Evolutionary conservation across 2,113 vertebrate species (phyloP).

Genomic region (Datnioides undecimradiatus): DNA sequence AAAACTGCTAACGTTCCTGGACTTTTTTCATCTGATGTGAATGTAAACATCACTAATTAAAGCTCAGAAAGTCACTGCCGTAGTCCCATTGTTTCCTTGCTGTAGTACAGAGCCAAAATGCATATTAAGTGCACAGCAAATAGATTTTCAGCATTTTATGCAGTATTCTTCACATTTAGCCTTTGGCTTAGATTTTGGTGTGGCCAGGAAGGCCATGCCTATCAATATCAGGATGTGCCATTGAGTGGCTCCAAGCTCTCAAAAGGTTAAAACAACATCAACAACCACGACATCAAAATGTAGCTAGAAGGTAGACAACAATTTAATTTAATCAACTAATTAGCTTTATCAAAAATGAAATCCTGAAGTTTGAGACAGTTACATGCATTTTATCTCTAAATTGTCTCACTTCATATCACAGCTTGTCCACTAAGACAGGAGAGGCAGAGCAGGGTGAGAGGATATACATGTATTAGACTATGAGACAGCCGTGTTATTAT

Average conservation of each 20-base stretch:
- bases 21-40: not conserved
- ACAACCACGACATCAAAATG: not conserved
- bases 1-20: not conserved
- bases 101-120: not conserved
- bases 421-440: not conserved
- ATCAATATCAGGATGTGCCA: not conserved
- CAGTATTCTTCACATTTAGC: not conserved
- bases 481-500: not conserved
- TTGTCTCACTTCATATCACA: not conserved
- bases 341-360: not conserved
- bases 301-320: not conserved
- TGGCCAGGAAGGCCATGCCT: conserved; percentile 8
- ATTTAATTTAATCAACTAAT: not conserved
- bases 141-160: not conserved
- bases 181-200: not conserved
- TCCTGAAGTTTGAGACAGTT: not conserved
- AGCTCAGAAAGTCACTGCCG: not conserved
- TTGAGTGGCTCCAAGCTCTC: not conserved
- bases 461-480: not conserved
- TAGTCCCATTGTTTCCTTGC: not conserved
- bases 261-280: conserved; percentile 18
- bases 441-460: not conserved
- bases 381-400: not conserved
- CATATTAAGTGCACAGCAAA: not conserved
- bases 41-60: not conserved